A percentile compares a stretch with the other conserved stretches of the same genome.
phyloP scores from a whole-genome alignment of 2,113 vertebrate genomes.

The Ophiodon elongatus region DNA sequence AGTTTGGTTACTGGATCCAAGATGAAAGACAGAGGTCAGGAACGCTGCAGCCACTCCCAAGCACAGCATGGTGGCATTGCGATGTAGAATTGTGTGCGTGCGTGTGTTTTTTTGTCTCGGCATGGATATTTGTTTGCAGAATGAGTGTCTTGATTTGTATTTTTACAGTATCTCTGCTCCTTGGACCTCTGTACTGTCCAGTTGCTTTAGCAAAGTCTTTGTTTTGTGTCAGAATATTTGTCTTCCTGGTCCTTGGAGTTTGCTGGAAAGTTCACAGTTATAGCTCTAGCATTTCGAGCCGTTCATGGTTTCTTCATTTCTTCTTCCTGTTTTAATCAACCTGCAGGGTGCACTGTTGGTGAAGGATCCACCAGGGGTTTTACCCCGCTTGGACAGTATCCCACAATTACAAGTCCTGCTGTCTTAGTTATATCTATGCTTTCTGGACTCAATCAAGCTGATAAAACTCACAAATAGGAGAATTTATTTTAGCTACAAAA shows the following conservation, averaged over 20 bases:
- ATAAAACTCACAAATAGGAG: conserved; percentile 12
- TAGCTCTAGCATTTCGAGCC: conserved; percentile 1
- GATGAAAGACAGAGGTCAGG: conserved; percentile 77
- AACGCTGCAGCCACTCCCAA: conserved; percentile 49
- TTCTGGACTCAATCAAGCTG: background rate
- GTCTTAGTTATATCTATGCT: conserved; percentile 26
- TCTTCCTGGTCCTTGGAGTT: conserved; percentile 29
- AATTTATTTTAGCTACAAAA: conserved; percentile 26
- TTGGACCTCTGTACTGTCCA: conserved; percentile 7
- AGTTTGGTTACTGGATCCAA: conserved; percentile 66
- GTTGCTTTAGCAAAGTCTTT: background rate
- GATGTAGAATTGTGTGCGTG: conserved; percentile 37
- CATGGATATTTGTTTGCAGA: conserved; percentile 21
- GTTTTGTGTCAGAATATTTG: conserved; percentile 37
- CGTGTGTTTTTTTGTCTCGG: conserved; percentile 25
- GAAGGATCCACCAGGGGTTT: conserved; percentile 59
- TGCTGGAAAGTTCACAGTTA: conserved; percentile 20
- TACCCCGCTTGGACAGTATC: conserved; percentile 44
- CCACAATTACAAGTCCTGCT: conserved; percentile 32
- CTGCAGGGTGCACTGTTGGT: conserved; percentile 80
- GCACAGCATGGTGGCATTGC: conserved; percentile 50
- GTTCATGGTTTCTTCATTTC: background rate
- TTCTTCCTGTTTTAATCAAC: conserved; percentile 47
- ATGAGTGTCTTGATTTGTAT: conserved; percentile 20
- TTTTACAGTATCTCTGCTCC: background rate